Base-by-base conservation (phyloP, 2,888 invertebrate genomes). In the Tubulanus polymorphus region DNA sequence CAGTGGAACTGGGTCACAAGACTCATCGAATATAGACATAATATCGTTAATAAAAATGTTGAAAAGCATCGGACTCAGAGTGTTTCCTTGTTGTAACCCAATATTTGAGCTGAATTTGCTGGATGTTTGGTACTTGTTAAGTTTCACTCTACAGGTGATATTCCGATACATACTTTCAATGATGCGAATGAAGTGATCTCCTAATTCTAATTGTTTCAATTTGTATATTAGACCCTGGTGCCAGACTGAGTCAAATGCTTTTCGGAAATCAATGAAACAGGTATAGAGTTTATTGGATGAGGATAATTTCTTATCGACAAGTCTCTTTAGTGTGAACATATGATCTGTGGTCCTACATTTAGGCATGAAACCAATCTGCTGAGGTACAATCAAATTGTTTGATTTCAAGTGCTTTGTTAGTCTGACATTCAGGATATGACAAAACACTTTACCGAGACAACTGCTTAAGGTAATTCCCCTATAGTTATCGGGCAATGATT, bases 261-360 rank as follows among this genome's bases (percentile, higher is more conserved):
- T 41, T 8, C 41, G 41, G 23, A 41, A 41, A 41, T 41, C 41
- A 41, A 41, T 23, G 23, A 41, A 41, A 15, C 41, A 41, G 41
- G 41, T 23, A 41, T 8, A 41, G 23, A 41, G 41, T 15, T 41
- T 41, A n/a, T n/a, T n/a, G n/a, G n/a, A n/a, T n/a, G n/a, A n/a
- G n/a, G n/a, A n/a, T 5, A 41, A 8, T 20, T 41, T 20, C 23
- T 41, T 41, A 15, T 41, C 41, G 15, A 41, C 41, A 5, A 41
- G 41, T 8, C 20, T 41, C 20, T 23, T 41, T 8, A 41, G 18
- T 5, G 41, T 15, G 23, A 41, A 41, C 6, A 41, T 8, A 15
- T 41, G 41, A 15, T 41, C 41, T 5, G 41, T 20, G 5, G 41
- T 41, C 6, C 41, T 5, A 8, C 20, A 5, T 3, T 23, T 23